Evolutionary conservation across 2,113 vertebrate genomes (phyloP).

Genomic region (Platichthys stellatus): DNA sequence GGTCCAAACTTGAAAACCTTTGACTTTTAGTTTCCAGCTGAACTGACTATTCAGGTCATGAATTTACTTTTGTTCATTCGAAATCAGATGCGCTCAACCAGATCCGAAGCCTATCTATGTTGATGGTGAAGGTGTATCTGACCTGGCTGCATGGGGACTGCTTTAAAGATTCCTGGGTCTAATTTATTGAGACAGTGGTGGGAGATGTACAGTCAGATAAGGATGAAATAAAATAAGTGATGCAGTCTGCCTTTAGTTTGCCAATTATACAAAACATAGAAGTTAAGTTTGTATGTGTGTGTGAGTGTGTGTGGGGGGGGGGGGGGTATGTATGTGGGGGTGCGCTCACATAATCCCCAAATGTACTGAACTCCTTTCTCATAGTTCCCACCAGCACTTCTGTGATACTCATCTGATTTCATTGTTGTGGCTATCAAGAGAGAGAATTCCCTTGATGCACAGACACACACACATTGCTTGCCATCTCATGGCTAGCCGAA

Average conservation of each 20-base stretch:
- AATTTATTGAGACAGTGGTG: not conserved
- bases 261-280: conserved; percentile 13
- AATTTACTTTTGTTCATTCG: too few species aligned
- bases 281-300: not conserved
- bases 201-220: not conserved
- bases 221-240: not conserved
- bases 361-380: not conserved
- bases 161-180: not conserved
- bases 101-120: too few species aligned
- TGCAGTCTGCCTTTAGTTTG: not conserved
- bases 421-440: conserved; percentile 19
- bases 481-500: conserved; percentile 13
- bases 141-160: not conserved
- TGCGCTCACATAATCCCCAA: not conserved
- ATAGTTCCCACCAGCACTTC: conserved; percentile 11
- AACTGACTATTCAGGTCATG: too few species aligned
- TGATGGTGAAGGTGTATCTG: not conserved
- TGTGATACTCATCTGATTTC: conserved; percentile 24
- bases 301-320: too few species aligned
- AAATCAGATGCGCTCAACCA: too few species aligned
- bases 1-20: too few species aligned
- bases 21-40: too few species aligned
- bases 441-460: conserved; percentile 9
- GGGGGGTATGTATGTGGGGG: not conserved
- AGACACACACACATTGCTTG: conserved; percentile 4